A percentile compares a stretch with the other conserved stretches of the same genome.
Conservation (phyloP, 2,113 vertebrate genomes). For the Strigops habroptila region DNA sequence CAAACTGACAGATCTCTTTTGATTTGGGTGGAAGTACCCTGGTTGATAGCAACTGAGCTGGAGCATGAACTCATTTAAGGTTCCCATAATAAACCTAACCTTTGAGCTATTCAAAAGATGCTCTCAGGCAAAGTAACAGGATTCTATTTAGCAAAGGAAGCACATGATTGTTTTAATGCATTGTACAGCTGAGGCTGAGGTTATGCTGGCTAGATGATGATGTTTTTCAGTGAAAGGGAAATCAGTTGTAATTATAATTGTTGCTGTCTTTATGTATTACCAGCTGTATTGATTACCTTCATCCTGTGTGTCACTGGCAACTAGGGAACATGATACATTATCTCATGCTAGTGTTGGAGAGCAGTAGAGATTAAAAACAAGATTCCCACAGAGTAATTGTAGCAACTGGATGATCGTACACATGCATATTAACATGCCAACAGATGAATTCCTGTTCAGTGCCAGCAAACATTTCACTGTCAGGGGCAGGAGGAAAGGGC, state of each 20-base stretch:
- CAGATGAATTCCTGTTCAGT: conserved; percentile 14
- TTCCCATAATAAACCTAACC: not conserved
- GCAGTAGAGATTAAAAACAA: conserved; percentile 22
- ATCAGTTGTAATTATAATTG: not conserved
- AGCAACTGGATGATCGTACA: not conserved
- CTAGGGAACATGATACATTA: not conserved
- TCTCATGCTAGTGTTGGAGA: not conserved
- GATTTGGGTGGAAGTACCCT: not conserved
- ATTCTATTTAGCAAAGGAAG: not conserved
- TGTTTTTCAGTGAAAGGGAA: not conserved
- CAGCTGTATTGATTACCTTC: conserved; percentile 31
- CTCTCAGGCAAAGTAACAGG: not conserved
- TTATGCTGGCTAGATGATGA: not conserved
- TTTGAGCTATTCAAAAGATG: not conserved
- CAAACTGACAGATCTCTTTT: not conserved
- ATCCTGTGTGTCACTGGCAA: not conserved
- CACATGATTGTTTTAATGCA: not conserved
- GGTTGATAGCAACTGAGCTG: not conserved
- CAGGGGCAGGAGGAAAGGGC: not conserved
- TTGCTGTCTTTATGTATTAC: not conserved
- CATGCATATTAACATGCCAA: conserved; percentile 22
- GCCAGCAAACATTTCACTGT: not conserved
- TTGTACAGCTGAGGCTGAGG: not conserved
- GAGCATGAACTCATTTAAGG: not conserved
- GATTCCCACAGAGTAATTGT: conserved; percentile 21